These are phyloP conservation scores for Megalops atlanticus DNA, from an alignment of 2,113 vertebrate genomes.

Conservation along the genomic window DNA sequence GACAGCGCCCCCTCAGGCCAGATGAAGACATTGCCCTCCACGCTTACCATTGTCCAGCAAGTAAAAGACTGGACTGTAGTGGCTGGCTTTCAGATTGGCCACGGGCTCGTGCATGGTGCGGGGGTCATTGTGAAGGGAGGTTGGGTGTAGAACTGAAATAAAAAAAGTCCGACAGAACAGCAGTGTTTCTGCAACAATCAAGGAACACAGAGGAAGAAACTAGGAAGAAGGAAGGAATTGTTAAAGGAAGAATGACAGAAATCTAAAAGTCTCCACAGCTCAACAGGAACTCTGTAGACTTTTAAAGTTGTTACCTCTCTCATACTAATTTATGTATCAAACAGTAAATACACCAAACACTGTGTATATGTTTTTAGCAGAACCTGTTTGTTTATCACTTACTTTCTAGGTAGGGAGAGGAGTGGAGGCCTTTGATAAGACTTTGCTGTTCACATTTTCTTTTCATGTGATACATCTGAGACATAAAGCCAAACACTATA, in stretches of 20 bases:
- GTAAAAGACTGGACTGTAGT: constrained; percentile 80
- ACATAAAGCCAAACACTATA: too few relatives aligned
- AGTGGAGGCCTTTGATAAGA: too few relatives aligned
- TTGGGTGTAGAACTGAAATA: constrained; percentile 75
- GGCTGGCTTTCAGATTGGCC: constrained; percentile 74
- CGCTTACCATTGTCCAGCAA: constrained; percentile 79
- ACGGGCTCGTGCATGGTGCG: constrained; percentile 68
- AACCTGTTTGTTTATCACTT: too few relatives aligned
- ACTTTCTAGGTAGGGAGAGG: too few relatives aligned
- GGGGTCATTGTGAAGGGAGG: constrained; percentile 73
- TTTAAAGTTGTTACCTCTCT: too few relatives aligned
- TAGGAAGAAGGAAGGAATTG: background rate
- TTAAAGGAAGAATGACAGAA: background rate
- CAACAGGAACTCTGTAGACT: background rate
- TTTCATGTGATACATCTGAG: too few relatives aligned
- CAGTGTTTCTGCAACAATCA: background rate
- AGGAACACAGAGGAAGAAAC: background rate
- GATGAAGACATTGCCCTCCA: background rate
- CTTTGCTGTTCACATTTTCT: too few relatives aligned
- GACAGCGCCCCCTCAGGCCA: background rate
- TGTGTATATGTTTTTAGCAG: too few relatives aligned
- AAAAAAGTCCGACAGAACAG: constrained; percentile 60
- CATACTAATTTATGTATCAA: too few relatives aligned
- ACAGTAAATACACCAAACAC: too few relatives aligned
- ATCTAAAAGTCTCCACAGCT: too few relatives aligned